Base-by-base conservation (phyloP, 2,113 vertebrate species). In the Urocitellus parryii region DNA sequence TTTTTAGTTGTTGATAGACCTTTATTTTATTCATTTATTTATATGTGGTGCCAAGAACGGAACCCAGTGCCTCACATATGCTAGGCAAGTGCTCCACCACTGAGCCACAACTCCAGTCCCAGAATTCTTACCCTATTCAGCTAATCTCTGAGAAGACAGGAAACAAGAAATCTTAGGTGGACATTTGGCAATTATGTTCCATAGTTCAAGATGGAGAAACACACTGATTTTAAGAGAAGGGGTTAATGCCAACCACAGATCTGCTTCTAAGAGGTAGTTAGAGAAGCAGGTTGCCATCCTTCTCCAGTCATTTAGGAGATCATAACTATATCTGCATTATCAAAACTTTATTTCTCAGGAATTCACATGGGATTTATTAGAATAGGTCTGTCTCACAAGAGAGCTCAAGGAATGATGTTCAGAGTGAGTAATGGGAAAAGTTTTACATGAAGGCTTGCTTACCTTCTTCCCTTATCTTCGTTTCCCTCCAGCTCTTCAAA, bases 281-380 rank as follows among this genome's bases (percentile, higher is more conserved):
- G n/a, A 80, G 48, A 79, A 87, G 13, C 20, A 48, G 42, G 51
- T n/a, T 92, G 72, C 56, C 8, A 61, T 87, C 68, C 79, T 95
- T 70, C 74, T 78, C 27, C 6, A 94, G 27, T 86, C 63, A 87
- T 25, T 73, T 53, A 83, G 61, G 61, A 63, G 25, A 27, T 11
- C 25, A 63, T 25, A 63, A 61, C 61, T 63, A 27, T 63, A 63
- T 67, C 42, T 79, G 61, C 74, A 96, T 74, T 51, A 70, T 78
- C 72, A 91, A 87, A 95, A 95, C 32, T 86, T 32, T 12, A 89
- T 81, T 87, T 96, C 92, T 91, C 78, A 94, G 65, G 61, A 96
- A 88, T 77, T 20, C 27, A 61, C 10, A 88, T 14, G 22, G 39
- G 42, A 88, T 34, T 94, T 74, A 51, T 37, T 89, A 61, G 63